Base-by-base conservation (phyloP, 2,797 vertebrate genomes). In the Lithobates pipiens region DNA sequence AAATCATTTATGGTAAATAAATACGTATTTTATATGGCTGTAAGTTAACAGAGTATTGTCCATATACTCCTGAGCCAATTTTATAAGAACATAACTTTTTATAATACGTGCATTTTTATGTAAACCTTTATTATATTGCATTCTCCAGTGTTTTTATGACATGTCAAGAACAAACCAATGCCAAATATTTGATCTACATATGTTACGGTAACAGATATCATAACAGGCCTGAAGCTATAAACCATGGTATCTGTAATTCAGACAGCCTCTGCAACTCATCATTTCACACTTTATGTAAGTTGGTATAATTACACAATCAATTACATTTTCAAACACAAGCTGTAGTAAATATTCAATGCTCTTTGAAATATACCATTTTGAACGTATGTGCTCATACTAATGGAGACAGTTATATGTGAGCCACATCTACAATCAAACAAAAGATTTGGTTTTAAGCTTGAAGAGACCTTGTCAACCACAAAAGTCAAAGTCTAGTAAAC, bases 221-320 rank as follows among this genome's bases (percentile, higher is more conserved):
- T 78, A 78, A 78, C 46, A 54, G 10, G 57, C 18, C 42, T 15
- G 11, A 65, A 69, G 10, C 46, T 54, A 83, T 86, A 78, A 77
- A 78, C 25, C 69, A 69, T 65, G 36, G 9, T 79, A 36, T 23
- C 77, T 80, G 57, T 44, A 78, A 67, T 32, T 39, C 25, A 77
- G 79, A 77, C 85, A 82, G 57, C 36, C 80, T 78, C 75, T 82
- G 80, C 34, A 68, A 68, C 75, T 78, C 80, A 78, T 86, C 80
- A 83, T 63, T 72, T 77, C 69, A 73, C 80, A 78, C 73, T 72
- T 78, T 83, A 57, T 18, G 29, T 82, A 32, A 36, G 65, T 68
- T 67, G 29, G 54, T 42, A 50, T 15, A 44, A 78, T 73, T 78
- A 63, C 21, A n/a, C 54, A 77, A 36, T 67, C 36, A 70, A 61